A percentile compares a stretch with the other conserved stretches of the same genome.
phyloP scores from a whole-genome alignment of 2,797 vertebrate genomes.

The Hipposideros larvatus region DNA sequence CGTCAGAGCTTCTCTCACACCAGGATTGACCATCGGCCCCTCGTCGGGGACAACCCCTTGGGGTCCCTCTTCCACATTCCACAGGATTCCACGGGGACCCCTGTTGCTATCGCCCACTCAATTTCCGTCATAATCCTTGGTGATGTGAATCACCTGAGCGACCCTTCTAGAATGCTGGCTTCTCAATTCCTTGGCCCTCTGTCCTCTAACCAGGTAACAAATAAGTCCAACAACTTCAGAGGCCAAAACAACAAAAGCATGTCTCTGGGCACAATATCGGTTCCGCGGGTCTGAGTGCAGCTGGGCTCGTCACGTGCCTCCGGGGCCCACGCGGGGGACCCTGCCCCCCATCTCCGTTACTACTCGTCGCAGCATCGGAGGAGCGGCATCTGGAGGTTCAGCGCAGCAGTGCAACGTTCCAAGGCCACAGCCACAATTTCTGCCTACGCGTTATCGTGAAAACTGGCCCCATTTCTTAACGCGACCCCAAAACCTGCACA shows the following conservation, averaged over 20 bases:
- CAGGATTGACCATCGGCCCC: background rate
- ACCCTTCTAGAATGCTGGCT: background rate
- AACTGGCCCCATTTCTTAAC: background rate
- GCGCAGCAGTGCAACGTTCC: background rate
- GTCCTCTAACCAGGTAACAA: background rate
- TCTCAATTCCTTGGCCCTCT: background rate
- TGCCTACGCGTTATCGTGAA: too few relatives aligned
- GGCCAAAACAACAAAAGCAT: background rate
- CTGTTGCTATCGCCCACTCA: background rate
- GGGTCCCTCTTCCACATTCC: background rate
- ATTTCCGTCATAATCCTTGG: background rate
- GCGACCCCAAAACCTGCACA: accelerated
- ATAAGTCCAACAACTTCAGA: background rate
- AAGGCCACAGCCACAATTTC: background rate
- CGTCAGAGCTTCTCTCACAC: background rate
- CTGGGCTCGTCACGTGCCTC: background rate
- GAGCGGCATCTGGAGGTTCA: too few relatives aligned
- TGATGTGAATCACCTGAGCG: background rate
- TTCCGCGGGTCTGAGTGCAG: background rate
- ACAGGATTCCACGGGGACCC: background rate
- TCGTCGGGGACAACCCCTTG: background rate
- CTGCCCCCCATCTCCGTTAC: background rate
- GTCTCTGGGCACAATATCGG: background rate
- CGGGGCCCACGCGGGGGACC: background rate
- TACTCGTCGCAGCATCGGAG: too few relatives aligned